A percentile compares a stretch with the other conserved stretches of the same genome.
These are phyloP conservation scores for Sinohyriopsis cumingii DNA, from an alignment of 2,888 invertebrate species.

Conservation along the genomic window DNA sequence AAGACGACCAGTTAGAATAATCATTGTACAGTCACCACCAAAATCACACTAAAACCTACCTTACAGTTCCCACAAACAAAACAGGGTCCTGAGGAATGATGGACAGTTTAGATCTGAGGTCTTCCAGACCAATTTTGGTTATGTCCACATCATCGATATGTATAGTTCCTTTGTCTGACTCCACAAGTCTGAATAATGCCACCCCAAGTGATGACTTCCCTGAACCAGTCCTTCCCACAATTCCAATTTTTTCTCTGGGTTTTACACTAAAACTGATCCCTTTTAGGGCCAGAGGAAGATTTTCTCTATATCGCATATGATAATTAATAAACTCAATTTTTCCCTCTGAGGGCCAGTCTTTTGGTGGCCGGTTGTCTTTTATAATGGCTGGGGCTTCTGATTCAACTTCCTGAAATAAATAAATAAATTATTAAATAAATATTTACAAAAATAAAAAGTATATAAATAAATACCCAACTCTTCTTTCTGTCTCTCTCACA, in stretches of 20 bases:
- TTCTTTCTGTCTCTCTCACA: too few relatives aligned
- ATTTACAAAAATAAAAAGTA: too few relatives aligned
- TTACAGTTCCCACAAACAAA: slow-evolving; percentile 77
- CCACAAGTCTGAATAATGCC: slow-evolving; percentile 78
- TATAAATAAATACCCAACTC: too few relatives aligned
- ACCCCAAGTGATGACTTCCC: slow-evolving; percentile 74
- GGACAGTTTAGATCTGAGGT: slow-evolving; percentile 74
- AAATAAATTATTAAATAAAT: too few relatives aligned
- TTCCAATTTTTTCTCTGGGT: slow-evolving; percentile 78
- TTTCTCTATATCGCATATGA: slow-evolving; percentile 61
- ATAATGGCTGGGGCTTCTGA: slow-evolving; percentile 65
- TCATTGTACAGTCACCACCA: not conserved
- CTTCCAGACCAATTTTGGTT: slow-evolving; percentile 72
- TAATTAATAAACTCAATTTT: slow-evolving; percentile 60
- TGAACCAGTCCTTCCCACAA: slow-evolving; percentile 76
- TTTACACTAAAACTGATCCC: slow-evolving; percentile 76
- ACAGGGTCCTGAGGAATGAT: slow-evolving; percentile 79
- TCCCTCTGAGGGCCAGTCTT: slow-evolving; percentile 67
- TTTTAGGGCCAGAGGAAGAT: slow-evolving; percentile 73
- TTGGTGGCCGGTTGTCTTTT: slow-evolving; percentile 62
- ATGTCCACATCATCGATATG: slow-evolving; percentile 76
- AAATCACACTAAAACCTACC: slow-evolving; percentile 63
- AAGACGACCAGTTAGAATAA: not conserved
- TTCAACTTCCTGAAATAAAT: slow-evolving; percentile 49
- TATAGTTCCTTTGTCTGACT: slow-evolving; percentile 75